Evolutionary conservation across 2,888 invertebrate species (phyloP).

Genomic region (Amiota communis): DNA sequence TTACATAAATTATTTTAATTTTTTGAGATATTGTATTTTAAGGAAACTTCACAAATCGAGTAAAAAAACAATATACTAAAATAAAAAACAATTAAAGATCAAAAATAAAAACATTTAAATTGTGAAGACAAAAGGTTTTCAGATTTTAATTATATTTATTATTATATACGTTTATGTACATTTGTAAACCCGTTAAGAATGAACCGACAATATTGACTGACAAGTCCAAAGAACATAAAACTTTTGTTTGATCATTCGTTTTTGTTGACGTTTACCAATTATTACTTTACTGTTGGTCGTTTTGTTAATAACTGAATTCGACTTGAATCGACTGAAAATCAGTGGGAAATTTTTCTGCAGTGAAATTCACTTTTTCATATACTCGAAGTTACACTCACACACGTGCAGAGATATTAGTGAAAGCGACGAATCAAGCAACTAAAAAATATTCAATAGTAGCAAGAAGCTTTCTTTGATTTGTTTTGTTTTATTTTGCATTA

Average conservation of each 20-base stretch:
- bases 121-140: too few species aligned
- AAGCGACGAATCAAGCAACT: slow-evolving; percentile 1
- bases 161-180: too few species aligned
- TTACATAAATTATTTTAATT: too few species aligned
- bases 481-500: neutral
- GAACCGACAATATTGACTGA: too few species aligned
- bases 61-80: too few species aligned
- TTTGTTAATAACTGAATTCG: slow-evolving; percentile 62
- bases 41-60: too few species aligned
- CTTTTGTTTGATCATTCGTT: too few species aligned
- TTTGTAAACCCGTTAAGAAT: too few species aligned
- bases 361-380: slow-evolving; percentile 33
- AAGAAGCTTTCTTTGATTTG: slow-evolving; percentile 3
- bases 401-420: slow-evolving; percentile 1
- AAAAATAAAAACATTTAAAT: too few species aligned
- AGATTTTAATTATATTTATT: too few species aligned
- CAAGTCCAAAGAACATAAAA: neutral
- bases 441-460: neutral
- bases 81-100: too few species aligned
- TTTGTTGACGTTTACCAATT: slow-evolving; percentile 23
- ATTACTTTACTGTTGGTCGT: slow-evolving; percentile 59
- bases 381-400: slow-evolving; percentile 10
- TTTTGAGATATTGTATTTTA: too few species aligned
- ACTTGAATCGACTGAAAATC: slow-evolving; percentile 31
- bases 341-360: slow-evolving; percentile 51